Conservation (phyloP, 2,797 vertebrate species). For the Epinephelus awoara region DNA sequence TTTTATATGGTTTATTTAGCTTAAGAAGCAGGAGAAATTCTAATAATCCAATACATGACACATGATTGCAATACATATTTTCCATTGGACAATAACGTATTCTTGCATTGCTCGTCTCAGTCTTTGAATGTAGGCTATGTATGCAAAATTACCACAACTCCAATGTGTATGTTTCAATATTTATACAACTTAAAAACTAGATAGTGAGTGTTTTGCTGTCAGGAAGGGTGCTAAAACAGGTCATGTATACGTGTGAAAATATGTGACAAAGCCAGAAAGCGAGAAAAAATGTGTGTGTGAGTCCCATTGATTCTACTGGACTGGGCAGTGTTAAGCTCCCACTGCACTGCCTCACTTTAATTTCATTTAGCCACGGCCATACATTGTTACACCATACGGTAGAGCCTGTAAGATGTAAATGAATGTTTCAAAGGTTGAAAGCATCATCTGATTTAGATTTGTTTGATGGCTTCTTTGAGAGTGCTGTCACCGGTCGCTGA, state of each 20-base stretch:
- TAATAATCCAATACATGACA: neutral
- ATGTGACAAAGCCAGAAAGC: neutral
- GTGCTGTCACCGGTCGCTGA: neutral
- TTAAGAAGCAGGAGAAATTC: neutral
- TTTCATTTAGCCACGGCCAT: neutral
- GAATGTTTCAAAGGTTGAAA: neutral
- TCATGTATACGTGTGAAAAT: neutral
- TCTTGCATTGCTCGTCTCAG: neutral
- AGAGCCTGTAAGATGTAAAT: neutral
- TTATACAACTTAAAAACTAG: neutral
- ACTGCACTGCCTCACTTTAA: neutral
- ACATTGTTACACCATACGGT: neutral
- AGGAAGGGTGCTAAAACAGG: neutral
- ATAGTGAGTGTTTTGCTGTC: neutral
- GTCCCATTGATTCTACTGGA: slow-evolving; percentile 5
- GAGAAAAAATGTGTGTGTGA: neutral
- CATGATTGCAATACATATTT: too few relatives aligned
- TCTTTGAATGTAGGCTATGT: neutral
- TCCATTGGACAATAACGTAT: too few relatives aligned
- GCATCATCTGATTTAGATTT: too few relatives aligned
- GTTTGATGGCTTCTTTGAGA: slow-evolving; percentile 2
- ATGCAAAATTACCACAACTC: neutral
- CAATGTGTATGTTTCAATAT: neutral
- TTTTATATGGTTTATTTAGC: too few relatives aligned
- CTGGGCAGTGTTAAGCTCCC: slow-evolving; percentile 10